Percentiles rank a stretch among this genome's conserved stretches.
These are phyloP conservation scores for Lacanobia wlatinum DNA, from an alignment of 2,888 invertebrate genomes.

Conservation along the genomic window DNA sequence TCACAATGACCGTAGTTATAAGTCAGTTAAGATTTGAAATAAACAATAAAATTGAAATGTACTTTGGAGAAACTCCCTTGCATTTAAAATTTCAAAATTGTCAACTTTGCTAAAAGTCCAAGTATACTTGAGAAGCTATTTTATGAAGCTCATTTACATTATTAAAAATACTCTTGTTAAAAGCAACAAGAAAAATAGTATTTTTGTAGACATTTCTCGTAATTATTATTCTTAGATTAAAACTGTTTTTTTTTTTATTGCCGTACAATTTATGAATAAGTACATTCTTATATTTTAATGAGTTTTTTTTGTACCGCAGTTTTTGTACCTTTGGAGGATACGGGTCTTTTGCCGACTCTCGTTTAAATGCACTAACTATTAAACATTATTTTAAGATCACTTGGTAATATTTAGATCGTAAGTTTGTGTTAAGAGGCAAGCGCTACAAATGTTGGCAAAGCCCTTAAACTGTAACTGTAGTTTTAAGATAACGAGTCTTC, in stretches of 20 bases:
- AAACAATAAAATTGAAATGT: neutral
- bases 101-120: conserved; percentile 4
- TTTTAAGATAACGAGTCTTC: conserved; percentile 46
- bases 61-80: conserved; percentile 11
- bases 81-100: neutral
- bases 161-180: neutral
- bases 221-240: conserved; percentile 1
- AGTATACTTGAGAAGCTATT: conserved; percentile 25
- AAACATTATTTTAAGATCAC: conserved; percentile 5
- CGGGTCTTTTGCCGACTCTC: conserved; percentile 27
- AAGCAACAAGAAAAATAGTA: conserved; percentile 12
- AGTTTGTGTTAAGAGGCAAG: conserved; percentile 13
- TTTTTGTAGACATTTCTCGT: conserved; percentile 42
- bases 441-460: conserved; percentile 13
- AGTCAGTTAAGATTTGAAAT: conserved; percentile 53
- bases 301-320: neutral
- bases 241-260: conserved; percentile 4
- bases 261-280: neutral
- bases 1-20: conserved; percentile 9
- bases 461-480: conserved; percentile 26
- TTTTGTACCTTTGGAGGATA: neutral
- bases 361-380: conserved; percentile 42
- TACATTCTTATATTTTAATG: conserved; percentile 17
- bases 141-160: neutral
- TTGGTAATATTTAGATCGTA: conserved; percentile 37